Evolutionary conservation across 2,888 invertebrate genomes (phyloP).

Genomic region (Volucella inflata): DNA sequence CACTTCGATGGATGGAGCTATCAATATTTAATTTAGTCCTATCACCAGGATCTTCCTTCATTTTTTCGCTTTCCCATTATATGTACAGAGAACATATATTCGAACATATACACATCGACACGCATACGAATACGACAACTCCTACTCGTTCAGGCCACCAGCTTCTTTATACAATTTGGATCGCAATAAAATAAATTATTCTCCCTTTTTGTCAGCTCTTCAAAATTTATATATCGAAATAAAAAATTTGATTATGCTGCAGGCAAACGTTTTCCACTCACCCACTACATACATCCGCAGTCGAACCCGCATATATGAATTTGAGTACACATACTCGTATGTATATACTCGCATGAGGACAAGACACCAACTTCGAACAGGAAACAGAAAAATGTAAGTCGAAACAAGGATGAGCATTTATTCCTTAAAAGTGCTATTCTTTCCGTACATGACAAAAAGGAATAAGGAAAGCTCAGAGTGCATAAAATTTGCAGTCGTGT

Average conservation of each 20-base stretch:
- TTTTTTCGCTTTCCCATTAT: conserved; percentile 11
- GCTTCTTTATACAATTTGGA: conserved; percentile 41
- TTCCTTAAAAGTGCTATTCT: conserved; percentile 53
- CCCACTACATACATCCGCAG: conserved; percentile 26
- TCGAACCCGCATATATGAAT: not conserved
- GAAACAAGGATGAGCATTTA: conserved; percentile 68
- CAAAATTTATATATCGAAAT: conserved; percentile 68
- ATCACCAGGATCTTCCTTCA: conserved; percentile 31
- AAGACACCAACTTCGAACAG: not conserved
- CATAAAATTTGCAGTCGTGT: conserved; percentile 61
- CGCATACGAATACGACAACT: too few relatives aligned
- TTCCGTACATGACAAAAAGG: conserved; percentile 1
- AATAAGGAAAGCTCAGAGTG: conserved; percentile 31
- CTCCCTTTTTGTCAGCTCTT: conserved; percentile 47
- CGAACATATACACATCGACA: not conserved
- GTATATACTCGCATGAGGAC: too few relatives aligned
- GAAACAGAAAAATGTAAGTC: conserved; percentile 49
- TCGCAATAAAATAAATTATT: conserved; percentile 70
- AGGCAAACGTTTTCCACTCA: conserved; percentile 39
- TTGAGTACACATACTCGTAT: too few relatives aligned
- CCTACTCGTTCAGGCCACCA: conserved; percentile 2
- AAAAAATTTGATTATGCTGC: conserved; percentile 69
- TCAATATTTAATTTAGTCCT: conserved; percentile 69
- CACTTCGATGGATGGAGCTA: conserved; percentile 67
- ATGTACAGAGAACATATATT: too few relatives aligned